Conservation (phyloP, 2,797 vertebrate species). For the Margarornis squamiger region DNA sequence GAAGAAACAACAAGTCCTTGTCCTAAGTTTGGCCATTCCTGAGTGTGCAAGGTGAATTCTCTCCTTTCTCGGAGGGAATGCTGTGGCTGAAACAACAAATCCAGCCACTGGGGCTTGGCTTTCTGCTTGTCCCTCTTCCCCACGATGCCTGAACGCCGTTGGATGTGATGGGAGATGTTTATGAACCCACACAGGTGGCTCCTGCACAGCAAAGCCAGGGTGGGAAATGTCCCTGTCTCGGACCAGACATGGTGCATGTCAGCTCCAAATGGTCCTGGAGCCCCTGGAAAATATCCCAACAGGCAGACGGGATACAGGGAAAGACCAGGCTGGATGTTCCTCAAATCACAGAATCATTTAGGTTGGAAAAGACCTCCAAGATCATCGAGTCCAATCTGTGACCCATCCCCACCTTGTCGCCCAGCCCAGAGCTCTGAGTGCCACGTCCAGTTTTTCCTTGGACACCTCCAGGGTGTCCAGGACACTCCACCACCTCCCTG, state of each 20-base stretch:
- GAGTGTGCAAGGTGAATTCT: background rate
- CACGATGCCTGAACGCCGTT: background rate
- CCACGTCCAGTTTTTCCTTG: accelerated
- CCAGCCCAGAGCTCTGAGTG: background rate
- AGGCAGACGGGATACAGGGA: background rate
- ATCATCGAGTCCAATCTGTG: background rate
- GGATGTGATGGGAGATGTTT: no score
- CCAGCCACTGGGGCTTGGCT: background rate
- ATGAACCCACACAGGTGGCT: background rate
- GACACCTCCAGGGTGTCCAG: no score
- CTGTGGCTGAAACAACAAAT: background rate
- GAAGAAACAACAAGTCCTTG: background rate
- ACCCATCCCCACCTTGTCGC: background rate
- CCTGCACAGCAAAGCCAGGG: background rate
- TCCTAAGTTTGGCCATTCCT: background rate
- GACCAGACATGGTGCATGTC: background rate
- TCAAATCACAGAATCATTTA: background rate
- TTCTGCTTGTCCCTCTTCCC: background rate
- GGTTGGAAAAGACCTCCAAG: background rate
- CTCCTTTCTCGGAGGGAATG: background rate
- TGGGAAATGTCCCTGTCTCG: background rate
- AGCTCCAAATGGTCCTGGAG: background rate
- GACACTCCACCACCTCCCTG: background rate
- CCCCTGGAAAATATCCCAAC: background rate
- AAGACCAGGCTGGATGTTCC: background rate